A percentile compares a stretch with the other conserved stretches of the same genome.
phyloP scores from a whole-genome alignment of 2,113 vertebrate species.

The Cricetomys ansorgei region DNA sequence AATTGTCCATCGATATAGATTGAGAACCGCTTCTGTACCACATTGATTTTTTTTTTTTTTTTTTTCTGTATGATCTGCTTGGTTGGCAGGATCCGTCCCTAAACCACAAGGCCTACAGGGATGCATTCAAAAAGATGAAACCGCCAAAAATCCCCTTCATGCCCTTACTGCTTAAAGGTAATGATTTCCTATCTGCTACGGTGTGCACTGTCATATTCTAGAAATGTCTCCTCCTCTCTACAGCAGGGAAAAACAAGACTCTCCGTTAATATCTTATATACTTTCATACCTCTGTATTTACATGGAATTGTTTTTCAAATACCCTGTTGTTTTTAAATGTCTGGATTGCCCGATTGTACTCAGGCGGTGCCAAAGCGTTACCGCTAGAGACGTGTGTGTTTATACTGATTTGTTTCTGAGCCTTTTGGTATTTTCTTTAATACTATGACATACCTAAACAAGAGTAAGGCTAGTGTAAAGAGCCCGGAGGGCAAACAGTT shows the following conservation, averaged over 20 bases:
- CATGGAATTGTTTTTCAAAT: conserved; percentile 11
- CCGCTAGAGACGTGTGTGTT: neutral
- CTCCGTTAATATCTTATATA: conserved; percentile 32
- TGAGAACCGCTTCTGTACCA: conserved; percentile 81
- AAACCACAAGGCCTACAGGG: conserved; percentile 99
- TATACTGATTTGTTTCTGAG: neutral
- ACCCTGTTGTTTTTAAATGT: neutral
- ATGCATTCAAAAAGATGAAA: conserved; percentile 99
- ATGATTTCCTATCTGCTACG: conserved; percentile 37
- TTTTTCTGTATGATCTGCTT: conserved; percentile 80
- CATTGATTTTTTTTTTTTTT: conserved; percentile 86
- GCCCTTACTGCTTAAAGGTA: conserved; percentile 98
- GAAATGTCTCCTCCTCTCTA: conserved; percentile 37
- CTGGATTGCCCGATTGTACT: neutral
- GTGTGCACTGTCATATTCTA: neutral
- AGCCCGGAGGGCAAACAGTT: neutral
- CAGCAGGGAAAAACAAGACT: neutral
- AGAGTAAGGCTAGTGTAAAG: neutral
- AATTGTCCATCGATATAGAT: conserved; percentile 77
- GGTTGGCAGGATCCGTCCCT: conserved; percentile 95
- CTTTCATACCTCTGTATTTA: neutral
- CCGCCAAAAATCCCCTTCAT: conserved; percentile 98
- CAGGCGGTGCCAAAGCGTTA: neutral
- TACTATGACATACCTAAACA: neutral
- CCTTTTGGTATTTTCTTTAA: neutral